These are phyloP conservation scores for Acleris laterana DNA, from an alignment of 2,888 invertebrate species.

Conservation along the genomic window DNA sequence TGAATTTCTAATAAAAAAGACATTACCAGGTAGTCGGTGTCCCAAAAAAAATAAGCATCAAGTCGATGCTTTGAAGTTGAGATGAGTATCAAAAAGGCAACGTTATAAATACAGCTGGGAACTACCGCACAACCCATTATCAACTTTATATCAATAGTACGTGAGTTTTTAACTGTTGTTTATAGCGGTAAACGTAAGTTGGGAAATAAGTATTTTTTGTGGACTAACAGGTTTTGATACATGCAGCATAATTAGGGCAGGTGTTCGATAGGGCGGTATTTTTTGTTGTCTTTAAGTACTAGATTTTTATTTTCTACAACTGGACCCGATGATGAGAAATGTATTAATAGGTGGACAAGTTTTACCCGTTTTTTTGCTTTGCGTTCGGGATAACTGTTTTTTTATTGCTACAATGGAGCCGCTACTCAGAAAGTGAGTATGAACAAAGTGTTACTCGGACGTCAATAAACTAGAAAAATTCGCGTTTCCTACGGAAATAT, in stretches of 20 bases:
- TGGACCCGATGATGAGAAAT: constrained; percentile 9
- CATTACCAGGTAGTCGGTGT: constrained; percentile 67
- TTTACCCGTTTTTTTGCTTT: background rate
- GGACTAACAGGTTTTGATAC: constrained; percentile 63
- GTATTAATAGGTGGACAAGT: constrained; percentile 16
- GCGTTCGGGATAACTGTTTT: too few relatives aligned
- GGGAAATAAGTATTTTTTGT: constrained; percentile 50
- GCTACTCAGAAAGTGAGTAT: too few relatives aligned
- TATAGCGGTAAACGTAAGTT: constrained; percentile 35
- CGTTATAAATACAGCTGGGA: constrained; percentile 22
- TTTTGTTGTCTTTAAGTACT: constrained; percentile 54
- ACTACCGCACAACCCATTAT: constrained; percentile 38
- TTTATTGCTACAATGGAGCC: too few relatives aligned
- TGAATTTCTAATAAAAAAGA: constrained; percentile 66
- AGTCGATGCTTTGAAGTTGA: constrained; percentile 49
- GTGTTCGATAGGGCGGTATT: constrained; percentile 67
- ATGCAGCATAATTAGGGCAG: constrained; percentile 73
- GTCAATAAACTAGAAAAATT: too few relatives aligned
- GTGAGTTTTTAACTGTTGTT: constrained; percentile 33
- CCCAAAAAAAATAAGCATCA: constrained; percentile 48
- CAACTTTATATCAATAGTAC: constrained; percentile 42
- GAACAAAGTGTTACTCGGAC: too few relatives aligned
- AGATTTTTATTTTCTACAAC: constrained; percentile 40
- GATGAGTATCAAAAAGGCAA: constrained; percentile 49
- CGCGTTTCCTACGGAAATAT: too few relatives aligned